These are phyloP conservation scores for Dicyrtoma fusca DNA, from an alignment of 2,888 invertebrate species.

Conservation along the genomic window DNA sequence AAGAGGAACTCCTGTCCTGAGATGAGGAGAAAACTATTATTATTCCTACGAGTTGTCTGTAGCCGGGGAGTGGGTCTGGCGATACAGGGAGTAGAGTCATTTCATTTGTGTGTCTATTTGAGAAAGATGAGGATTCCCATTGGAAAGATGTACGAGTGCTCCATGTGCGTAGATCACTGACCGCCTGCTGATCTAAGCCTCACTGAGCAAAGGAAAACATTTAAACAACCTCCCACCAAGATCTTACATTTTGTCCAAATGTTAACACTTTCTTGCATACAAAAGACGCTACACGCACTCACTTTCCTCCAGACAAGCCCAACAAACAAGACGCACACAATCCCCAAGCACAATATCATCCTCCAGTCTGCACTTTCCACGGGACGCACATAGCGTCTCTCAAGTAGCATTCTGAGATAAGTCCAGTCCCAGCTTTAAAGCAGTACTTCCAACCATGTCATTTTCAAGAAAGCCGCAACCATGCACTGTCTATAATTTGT, in stretches of 20 bases:
- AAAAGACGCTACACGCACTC: neutral
- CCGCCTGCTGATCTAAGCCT: slow-evolving; percentile 54
- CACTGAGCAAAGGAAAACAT: slow-evolving; percentile 56
- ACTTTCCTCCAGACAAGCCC: neutral
- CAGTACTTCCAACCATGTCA: too few species aligned
- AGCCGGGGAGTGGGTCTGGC: neutral
- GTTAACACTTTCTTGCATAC: slow-evolving; percentile 47
- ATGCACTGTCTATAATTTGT: too few species aligned
- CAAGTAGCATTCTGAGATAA: too few species aligned
- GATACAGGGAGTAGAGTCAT: neutral
- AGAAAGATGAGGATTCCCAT: neutral
- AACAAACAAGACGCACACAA: neutral
- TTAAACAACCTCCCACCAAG: slow-evolving; percentile 56
- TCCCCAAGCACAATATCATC: neutral
- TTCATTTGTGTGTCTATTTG: neutral
- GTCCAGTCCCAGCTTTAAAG: too few species aligned
- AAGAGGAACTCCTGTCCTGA: neutral
- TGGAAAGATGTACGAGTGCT: slow-evolving; percentile 38
- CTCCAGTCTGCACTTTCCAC: too few species aligned
- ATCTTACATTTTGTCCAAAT: slow-evolving; percentile 51
- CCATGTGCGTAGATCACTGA: slow-evolving; percentile 52
- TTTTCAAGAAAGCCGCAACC: too few species aligned
- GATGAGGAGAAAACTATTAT: slow-evolving; percentile 9
- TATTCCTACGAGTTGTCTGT: neutral
- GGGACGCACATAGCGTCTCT: too few species aligned